Conservation (phyloP, 2,888 invertebrate species). For the Pycnomerus fuliginosus region DNA sequence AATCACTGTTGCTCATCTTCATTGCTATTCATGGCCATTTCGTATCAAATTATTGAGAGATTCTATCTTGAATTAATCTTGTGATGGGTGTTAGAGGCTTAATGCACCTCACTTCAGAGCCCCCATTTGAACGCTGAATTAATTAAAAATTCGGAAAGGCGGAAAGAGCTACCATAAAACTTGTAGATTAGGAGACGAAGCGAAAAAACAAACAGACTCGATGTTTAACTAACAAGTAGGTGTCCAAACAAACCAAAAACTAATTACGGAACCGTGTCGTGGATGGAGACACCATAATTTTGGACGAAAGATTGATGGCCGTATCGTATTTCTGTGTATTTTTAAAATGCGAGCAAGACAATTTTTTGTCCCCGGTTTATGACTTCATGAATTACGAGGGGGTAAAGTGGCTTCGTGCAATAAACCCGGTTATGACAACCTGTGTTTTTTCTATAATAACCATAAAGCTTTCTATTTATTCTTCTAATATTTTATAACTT, state of each 20-base stretch:
- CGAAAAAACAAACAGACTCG: slow-evolving; percentile 19
- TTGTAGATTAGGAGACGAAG: no score
- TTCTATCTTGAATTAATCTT: slow-evolving; percentile 46
- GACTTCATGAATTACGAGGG: slow-evolving; percentile 24
- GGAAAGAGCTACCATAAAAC: no score
- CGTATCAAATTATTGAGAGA: slow-evolving; percentile 43
- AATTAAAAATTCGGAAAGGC: no score
- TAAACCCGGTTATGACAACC: slow-evolving; percentile 20
- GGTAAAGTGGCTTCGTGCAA: slow-evolving; percentile 18
- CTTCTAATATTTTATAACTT: slow-evolving; percentile 15
- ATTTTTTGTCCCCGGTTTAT: slow-evolving; percentile 22
- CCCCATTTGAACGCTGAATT: no score
- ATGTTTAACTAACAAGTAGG: slow-evolving; percentile 19
- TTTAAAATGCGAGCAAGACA: no score
- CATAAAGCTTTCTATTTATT: slow-evolving; percentile 17
- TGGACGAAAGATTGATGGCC: slow-evolving; percentile 17
- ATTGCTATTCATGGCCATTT: slow-evolving; percentile 46
- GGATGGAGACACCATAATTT: slow-evolving; percentile 12
- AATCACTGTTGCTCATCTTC: slow-evolving; percentile 46
- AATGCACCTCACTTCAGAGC: no score
- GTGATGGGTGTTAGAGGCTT: no score
- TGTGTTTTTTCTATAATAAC: slow-evolving; percentile 23
- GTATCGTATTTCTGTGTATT: slow-evolving; percentile 22
- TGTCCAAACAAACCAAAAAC: slow-evolving; percentile 21
- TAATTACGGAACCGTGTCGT: slow-evolving; percentile 15